Evolutionary conservation across 1,140 invertebrate species (phyloP).

Genomic region (Trissolcus basalis): DNA sequence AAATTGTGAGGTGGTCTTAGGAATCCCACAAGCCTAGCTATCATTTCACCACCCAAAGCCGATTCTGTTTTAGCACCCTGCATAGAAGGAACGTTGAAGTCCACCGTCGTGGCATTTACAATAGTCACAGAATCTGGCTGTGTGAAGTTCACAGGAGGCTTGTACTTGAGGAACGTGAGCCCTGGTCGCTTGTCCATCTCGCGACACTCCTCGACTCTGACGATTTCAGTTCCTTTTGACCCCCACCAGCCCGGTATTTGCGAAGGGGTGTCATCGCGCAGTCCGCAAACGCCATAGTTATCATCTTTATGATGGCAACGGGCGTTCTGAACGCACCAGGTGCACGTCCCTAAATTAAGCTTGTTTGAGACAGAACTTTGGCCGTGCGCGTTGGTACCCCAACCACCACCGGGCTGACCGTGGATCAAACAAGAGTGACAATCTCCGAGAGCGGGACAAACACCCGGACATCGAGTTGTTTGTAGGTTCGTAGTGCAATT

Average conservation of each 20-base stretch:
- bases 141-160: slow-evolving; percentile 87
- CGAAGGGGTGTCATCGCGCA: slow-evolving; percentile 84
- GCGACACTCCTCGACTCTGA: slow-evolving; percentile 86
- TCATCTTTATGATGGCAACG: slow-evolving; percentile 91
- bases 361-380: slow-evolving; percentile 84
- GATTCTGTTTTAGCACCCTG: slow-evolving; percentile 80
- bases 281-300: slow-evolving; percentile 87
- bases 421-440: slow-evolving; percentile 92
- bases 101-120: slow-evolving; percentile 88
- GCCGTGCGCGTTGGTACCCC: slow-evolving; percentile 72
- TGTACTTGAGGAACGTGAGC: slow-evolving; percentile 91
- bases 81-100: slow-evolving; percentile 82
- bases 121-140: slow-evolving; percentile 91
- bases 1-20: slow-evolving; percentile 82
- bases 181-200: slow-evolving; percentile 88
- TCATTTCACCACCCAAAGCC: slow-evolving; percentile 82
- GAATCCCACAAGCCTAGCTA: slow-evolving; percentile 86
- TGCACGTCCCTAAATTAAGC: slow-evolving; percentile 86
- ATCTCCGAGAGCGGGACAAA: slow-evolving; percentile 90
- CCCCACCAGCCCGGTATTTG: slow-evolving; percentile 93
- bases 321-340: slow-evolving; percentile 95
- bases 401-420: slow-evolving; percentile 76
- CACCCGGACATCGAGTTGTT: slow-evolving; percentile 89
- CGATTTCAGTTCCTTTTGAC: slow-evolving; percentile 86
- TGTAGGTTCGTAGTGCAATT: slow-evolving; percentile 91